Evolutionary conservation across 2,888 invertebrate genomes (phyloP), one percentile per base, ranked within the genome.

Genomic region (Muschampia plurimacula): DNA sequence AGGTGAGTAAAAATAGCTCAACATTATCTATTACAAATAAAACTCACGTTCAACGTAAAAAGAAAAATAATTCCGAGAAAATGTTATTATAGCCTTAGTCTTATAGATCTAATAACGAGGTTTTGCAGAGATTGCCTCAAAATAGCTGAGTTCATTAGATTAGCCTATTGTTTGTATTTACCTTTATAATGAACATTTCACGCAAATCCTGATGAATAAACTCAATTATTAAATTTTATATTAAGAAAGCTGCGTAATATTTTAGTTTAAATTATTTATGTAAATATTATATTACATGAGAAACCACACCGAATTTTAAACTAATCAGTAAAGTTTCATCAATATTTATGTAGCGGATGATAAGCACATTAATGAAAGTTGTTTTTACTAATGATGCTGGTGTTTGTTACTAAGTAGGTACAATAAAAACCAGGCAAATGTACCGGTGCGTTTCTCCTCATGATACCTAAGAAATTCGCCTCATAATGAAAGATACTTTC

Each of bases 101-200:
- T 62, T 12, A 1, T 4, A 60, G 32, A 36, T 36, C 8, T 52
- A 63, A 69, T 69, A 69, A 63, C 52, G 6, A 28, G 46, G 46
- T 7, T 64, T 13, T 13, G 28, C 46, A 28, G 22, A 67, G 67
- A 44, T 55, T 13, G 32, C 13, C n/a, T 32, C 52, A 63, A 49
- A 52, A 46, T 69, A 52, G 32, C 36, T 0, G 36, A 41, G 52
- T 52, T 69, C 41, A 69, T 62, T 22, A 44, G 68, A 69, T 69
- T 46, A 13, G 15, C 39, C 28, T 28, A n/a, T 52, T 52, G 49
- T 69, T 41, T 52, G 39, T 69, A 69, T 63, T 69, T 52, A 22
- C 39, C 52, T 52, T 63, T 46, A 41, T 69, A 55, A 57, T 59
- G 28, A 59, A 67, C 13, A 44, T 67, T 67, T 67, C 41, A 67